Evolutionary conservation across 2,888 invertebrate species (phyloP), one percentile per base, ranked within the genome.

Genomic region (Microplitis manilae): DNA sequence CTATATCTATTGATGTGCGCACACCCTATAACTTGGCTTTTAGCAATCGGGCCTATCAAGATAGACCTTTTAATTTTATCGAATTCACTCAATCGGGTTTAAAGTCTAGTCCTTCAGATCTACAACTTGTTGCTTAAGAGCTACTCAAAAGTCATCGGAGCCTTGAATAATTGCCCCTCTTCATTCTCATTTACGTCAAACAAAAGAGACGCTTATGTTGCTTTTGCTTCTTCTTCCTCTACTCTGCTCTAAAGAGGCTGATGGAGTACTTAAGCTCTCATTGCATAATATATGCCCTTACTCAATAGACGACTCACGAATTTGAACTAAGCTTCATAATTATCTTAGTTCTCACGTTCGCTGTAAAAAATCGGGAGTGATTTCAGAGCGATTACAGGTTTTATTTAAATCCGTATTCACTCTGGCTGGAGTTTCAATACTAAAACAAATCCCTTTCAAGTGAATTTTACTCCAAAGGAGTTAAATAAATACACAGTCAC

Each of bases 111-210:
- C 38, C 13, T 38, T 9, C 61, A 61, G 71, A 71, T 20, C 68
- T 40, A 59, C 59, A 17, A 77, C 77, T 77, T 77, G 77, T 77
- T 77, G 77, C 77, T 77, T 40, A 39, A 62, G 59, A 74, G 20
- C 38, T 60, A 77, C 67, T 73, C 65, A 60, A 64, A 50, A 77
- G 77, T 77, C 77, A 77, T 77, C 62, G 73, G 74, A 77, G 61
- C 70, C 59, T 39, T 40, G 38, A 20, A 64, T 69, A 77, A 77
- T 77, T 73, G 77, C 50, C 65, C 39, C 62, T 61, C 41, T 68
- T 39, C 61, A 38, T 67, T 20, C 65, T 39, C 67, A 17, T 68
- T 38, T 64, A 65, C 50, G 69, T 61, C 64, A 69, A 77, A 77
- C 77, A 77, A 77, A 77, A 73, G 73, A 50, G 68, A 17, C 62